Evolutionary conservation across 1,140 invertebrate genomes (phyloP).

Genomic region (Drosophila pseudoobscura): DNA sequence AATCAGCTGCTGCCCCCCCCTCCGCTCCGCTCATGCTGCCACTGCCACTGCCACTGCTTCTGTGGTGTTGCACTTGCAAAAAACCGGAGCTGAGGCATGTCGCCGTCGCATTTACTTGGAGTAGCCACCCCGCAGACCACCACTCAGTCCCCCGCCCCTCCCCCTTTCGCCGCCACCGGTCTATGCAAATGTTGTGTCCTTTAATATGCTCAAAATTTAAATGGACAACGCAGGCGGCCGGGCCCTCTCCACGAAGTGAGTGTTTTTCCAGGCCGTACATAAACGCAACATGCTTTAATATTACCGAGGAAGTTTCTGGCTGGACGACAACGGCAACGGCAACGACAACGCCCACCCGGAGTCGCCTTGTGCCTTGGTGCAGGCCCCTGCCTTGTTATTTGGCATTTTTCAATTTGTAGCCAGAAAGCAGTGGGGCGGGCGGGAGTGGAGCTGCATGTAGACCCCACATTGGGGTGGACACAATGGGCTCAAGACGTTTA

Average conservation of each 20-base stretch:
- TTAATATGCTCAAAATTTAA: slow-evolving; percentile 70
- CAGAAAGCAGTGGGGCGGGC: slow-evolving; percentile 12
- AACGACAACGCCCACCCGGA: slow-evolving; percentile 9
- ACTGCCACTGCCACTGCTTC: slow-evolving; percentile 29
- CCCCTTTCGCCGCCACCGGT: background rate
- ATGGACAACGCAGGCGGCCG: slow-evolving; percentile 41
- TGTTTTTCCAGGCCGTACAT: slow-evolving; percentile 11
- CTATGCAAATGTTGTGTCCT: slow-evolving; percentile 52
- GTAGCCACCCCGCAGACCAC: slow-evolving; percentile 24
- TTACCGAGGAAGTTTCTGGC: slow-evolving; percentile 30
- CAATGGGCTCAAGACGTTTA: slow-evolving; percentile 14
- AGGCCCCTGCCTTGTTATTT: slow-evolving; percentile 48
- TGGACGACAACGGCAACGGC: slow-evolving; percentile 15
- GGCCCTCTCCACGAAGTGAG: slow-evolving; percentile 2
- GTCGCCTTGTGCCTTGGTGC: background rate
- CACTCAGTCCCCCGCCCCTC: background rate
- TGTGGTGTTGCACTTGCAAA: slow-evolving; percentile 71
- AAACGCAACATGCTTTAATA: slow-evolving; percentile 57
- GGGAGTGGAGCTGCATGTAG: background rate
- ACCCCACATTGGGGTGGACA: background rate
- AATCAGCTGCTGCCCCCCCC: slow-evolving; percentile 63
- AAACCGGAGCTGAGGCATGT: slow-evolving; percentile 64
- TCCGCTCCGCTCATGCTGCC: background rate
- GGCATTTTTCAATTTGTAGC: slow-evolving; percentile 62
- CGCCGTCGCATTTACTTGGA: slow-evolving; percentile 71